Base-by-base conservation (phyloP, 2,888 invertebrate genomes). In the Iphiclides podalirius region DNA sequence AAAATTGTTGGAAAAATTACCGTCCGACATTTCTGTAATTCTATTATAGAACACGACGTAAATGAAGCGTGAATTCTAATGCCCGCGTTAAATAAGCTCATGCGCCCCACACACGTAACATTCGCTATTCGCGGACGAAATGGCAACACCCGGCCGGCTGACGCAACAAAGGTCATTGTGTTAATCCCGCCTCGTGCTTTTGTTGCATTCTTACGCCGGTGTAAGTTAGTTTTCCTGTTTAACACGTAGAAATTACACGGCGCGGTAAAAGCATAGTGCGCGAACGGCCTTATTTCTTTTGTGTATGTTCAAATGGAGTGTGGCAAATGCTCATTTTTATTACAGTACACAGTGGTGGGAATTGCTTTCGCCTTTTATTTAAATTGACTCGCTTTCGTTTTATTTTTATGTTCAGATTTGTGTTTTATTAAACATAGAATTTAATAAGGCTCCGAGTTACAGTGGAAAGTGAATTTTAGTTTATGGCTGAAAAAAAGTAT, bases 151-250 rank as follows among this genome's bases (percentile, higher is more conserved):
- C 34, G 23, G 13, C 13, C 34, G 23, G 13, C 31, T 48, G 43
- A 43, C 26, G 48, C 43, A 49, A 49, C 28, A 37, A 31, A 48
- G 48, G 48, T 48, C 43, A 33, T 38, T 43, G 48, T 38, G 42
- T 37, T 43, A 38, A 49, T 43, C 48, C 37, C 26, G 31, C n/a
- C 42, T 37, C 43, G 42, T 49, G 34, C 43, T 49, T 49, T 38
- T 43, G 43, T 43, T 43, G 43, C 48, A 43, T 49, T 49, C 48
- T 49, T 49, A 41, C 28, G 4, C 26, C 23, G 16, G 23, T 42
- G 35, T 28, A 20, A 39, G 39, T 37, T 31, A 28, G 37, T 42
- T 48, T 48, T 42, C 42, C 41, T 48, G 48, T 23, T 48, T 31
- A 42, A 37, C 36, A 11, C 31, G 36, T 36, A 47, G 42, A 42